Evolutionary conservation across 2,113 vertebrate species (phyloP).

Genomic region (Corydoras maculifer): DNA sequence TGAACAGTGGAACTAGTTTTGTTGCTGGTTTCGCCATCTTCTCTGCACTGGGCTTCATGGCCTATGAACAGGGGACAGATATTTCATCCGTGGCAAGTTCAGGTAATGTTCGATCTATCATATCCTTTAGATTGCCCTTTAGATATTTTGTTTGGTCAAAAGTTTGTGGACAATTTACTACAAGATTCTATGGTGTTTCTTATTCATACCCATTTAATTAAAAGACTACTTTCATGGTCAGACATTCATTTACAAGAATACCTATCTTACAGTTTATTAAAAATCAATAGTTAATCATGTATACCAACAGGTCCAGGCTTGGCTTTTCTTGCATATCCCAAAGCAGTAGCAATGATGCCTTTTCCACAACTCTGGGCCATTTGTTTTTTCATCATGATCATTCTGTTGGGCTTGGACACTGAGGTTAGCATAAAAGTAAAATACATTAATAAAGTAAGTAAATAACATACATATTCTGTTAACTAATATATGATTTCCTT

Average conservation of each 20-base stretch:
- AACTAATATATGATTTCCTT: too few relatives aligned
- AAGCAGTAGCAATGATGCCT: constrained; percentile 72
- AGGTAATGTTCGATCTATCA: constrained; percentile 48
- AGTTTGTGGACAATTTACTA: too few relatives aligned
- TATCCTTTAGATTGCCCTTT: too few relatives aligned
- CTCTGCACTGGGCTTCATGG: constrained; percentile 84
- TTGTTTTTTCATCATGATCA: constrained; percentile 71
- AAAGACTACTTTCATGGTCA: too few relatives aligned
- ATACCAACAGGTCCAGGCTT: constrained; percentile 63
- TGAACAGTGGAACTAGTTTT: constrained; percentile 90
- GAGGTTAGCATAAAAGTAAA: constrained; percentile 49
- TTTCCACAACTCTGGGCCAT: constrained; percentile 68
- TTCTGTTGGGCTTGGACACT: constrained; percentile 68
- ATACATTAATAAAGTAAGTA: too few relatives aligned
- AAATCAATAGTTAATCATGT: neutral
- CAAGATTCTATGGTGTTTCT: too few relatives aligned
- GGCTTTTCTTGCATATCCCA: constrained; percentile 70
- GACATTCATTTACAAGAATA: too few relatives aligned
- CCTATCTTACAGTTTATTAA: too few relatives aligned
- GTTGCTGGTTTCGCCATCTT: constrained; percentile 89
- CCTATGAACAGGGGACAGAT: constrained; percentile 72
- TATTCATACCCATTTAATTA: too few relatives aligned
- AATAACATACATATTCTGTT: too few relatives aligned
- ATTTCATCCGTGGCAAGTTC: constrained; percentile 83
- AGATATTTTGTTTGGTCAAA: too few relatives aligned